Evolutionary conservation across 1,140 invertebrate genomes (phyloP).

Genomic region (Drosophila azteca): DNA sequence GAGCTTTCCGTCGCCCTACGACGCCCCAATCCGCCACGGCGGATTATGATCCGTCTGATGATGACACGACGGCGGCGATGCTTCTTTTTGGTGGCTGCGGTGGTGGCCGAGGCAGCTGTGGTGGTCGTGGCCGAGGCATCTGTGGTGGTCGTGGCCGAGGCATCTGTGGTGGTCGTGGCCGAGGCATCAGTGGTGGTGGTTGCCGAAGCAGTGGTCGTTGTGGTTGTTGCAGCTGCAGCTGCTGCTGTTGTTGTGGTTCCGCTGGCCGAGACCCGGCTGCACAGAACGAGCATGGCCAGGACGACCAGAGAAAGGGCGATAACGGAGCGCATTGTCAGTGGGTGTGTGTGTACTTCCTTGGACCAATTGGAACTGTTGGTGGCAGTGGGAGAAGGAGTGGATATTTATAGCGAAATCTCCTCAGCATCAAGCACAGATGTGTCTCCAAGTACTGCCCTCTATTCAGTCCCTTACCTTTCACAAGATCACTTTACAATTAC

Average conservation of each 20-base stretch:
- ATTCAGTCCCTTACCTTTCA: no score
- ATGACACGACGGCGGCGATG: conserved; percentile 32
- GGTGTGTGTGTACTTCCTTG: background rate
- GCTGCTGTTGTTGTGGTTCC: background rate
- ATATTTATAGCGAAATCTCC: conserved; percentile 21
- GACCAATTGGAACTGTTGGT: conserved; percentile 3
- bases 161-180: no score
- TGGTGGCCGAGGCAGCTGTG: background rate
- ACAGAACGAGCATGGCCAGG: conserved; percentile 15
- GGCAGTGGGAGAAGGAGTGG: background rate
- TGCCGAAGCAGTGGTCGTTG: conserved; percentile 10
- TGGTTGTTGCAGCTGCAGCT: background rate
- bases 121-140: conserved; percentile 23
- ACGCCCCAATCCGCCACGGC: background rate
- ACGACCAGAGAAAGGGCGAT: conserved; percentile 15
- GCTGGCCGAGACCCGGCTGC: background rate
- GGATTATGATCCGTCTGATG: conserved; percentile 27
- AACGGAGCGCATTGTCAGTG: conserved; percentile 8
- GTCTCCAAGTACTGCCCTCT: background rate
- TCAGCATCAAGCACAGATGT: conserved; percentile 31
- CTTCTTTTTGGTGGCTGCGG: conserved; percentile 1
- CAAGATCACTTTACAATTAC: no score
- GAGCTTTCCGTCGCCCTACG: background rate
- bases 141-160: conserved; percentile 11
- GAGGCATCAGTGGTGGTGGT: background rate